Conservation (phyloP, 2,797 vertebrate species). For the Monodelphis domestica region DNA sequence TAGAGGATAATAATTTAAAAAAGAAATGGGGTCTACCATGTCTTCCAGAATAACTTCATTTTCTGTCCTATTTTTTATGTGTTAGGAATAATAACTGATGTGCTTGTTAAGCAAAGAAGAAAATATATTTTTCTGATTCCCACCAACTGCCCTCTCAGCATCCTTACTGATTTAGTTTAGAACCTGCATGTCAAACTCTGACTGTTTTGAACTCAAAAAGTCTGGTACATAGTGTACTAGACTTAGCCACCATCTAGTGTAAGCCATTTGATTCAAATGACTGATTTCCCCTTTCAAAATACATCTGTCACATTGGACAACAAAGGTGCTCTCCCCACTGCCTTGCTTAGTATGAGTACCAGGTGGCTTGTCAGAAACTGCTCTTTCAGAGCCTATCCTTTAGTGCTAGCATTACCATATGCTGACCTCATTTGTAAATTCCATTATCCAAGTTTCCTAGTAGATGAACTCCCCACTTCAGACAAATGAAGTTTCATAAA, state of each 20-base stretch:
- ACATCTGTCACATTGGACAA: slow-evolving; percentile 5
- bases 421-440: not conserved
- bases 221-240: not conserved
- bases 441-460: not conserved
- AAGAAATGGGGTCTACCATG: not conserved
- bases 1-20: slow-evolving; percentile 37
- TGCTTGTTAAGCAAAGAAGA: slow-evolving; percentile 34
- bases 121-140: not conserved
- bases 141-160: not conserved
- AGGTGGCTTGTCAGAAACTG: not conserved
- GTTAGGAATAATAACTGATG: slow-evolving; percentile 17
- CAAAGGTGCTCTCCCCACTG: not conserved
- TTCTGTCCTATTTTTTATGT: slow-evolving; percentile 31
- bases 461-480: not conserved
- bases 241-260: slow-evolving; percentile 1
- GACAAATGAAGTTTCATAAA: not conserved
- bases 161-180: slow-evolving; percentile 42
- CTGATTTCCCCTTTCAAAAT: slow-evolving; percentile 25
- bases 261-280: slow-evolving; percentile 42
- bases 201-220: slow-evolving; percentile 44
- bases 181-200: slow-evolving; percentile 16
- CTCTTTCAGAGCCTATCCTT: not conserved
- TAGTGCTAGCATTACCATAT: not conserved
- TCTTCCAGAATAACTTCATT: slow-evolving; percentile 38
- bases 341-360: not conserved